Evolutionary conservation across 1,140 invertebrate species (phyloP).

Genomic region (Globodera rostochiensis): DNA sequence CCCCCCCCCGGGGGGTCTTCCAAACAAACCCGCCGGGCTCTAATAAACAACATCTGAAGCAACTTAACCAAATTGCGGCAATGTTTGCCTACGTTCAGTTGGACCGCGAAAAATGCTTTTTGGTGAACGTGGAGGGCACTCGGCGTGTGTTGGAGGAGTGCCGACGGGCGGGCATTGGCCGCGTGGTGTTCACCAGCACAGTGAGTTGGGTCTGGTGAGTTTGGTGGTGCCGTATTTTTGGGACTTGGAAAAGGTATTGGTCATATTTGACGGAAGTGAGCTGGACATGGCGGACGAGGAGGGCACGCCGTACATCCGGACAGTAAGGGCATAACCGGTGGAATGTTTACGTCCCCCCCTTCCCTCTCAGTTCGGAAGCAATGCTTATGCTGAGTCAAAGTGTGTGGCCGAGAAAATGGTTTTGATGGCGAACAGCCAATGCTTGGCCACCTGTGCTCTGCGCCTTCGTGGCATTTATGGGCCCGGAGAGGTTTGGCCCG

Average conservation of each 20-base stretch:
- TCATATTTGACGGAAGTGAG: slow-evolving; percentile 44
- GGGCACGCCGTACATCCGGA: slow-evolving; percentile 35
- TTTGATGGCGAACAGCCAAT: slow-evolving; percentile 28
- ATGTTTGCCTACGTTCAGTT: slow-evolving; percentile 34
- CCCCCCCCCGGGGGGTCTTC: too few relatives aligned
- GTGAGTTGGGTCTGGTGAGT: slow-evolving; percentile 24
- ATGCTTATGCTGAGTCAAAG: slow-evolving; percentile 52
- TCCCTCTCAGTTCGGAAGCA: slow-evolving; percentile 38
- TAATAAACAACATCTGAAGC: neutral
- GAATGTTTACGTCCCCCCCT: neutral
- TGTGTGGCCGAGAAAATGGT: slow-evolving; percentile 43
- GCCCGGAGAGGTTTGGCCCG: slow-evolving; percentile 39
- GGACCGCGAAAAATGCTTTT: slow-evolving; percentile 33
- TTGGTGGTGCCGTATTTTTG: neutral
- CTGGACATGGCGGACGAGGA: slow-evolving; percentile 44
- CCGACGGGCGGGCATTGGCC: slow-evolving; percentile 26
- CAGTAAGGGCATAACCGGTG: too few relatives aligned
- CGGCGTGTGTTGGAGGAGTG: slow-evolving; percentile 37
- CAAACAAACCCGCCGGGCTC: too few relatives aligned
- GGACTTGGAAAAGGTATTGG: slow-evolving; percentile 16
- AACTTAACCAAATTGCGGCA: slow-evolving; percentile 1
- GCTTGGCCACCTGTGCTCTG: slow-evolving; percentile 41
- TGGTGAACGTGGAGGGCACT: slow-evolving; percentile 45
- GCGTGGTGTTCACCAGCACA: slow-evolving; percentile 47
- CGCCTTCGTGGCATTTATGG: slow-evolving; percentile 53